Evolutionary conservation across 1,140 invertebrate species (phyloP).

Genomic region (Aphelenchoides fujianensis): DNA sequence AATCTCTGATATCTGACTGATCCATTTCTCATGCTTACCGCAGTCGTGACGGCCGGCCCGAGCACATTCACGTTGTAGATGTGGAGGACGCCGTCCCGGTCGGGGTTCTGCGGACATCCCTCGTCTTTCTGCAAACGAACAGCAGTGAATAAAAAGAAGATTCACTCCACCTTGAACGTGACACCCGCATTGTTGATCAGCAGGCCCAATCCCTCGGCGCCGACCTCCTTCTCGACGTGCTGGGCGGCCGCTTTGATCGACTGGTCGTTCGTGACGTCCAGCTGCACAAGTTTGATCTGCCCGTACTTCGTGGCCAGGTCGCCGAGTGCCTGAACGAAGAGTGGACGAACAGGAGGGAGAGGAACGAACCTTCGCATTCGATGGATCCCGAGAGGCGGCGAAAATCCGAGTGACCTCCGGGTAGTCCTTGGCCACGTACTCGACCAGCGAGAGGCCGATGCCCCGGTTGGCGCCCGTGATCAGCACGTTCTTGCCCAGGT

Average conservation of each 20-base stretch:
- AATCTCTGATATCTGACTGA: too few relatives aligned
- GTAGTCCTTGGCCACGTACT: conserved; percentile 6
- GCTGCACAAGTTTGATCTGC: conserved; percentile 11
- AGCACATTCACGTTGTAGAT: conserved; percentile 17
- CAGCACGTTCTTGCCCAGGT: conserved; percentile 18
- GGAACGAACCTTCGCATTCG: not conserved
- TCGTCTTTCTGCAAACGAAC: not conserved
- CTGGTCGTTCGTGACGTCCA: not conserved
- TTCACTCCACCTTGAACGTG: not conserved
- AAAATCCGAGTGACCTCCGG: conserved; percentile 14
- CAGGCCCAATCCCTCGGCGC: not conserved
- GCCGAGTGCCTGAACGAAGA: not conserved
- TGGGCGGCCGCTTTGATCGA: conserved; percentile 6
- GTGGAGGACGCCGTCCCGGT: not conserved
- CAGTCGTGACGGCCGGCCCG: not conserved
- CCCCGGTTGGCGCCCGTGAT: conserved; percentile 22
- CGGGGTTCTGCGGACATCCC: not conserved
- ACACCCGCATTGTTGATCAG: conserved; percentile 21
- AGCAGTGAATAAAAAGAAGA: not conserved
- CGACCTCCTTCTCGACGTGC: not conserved
- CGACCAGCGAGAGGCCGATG: conserved; percentile 4
- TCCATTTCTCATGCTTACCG: too few relatives aligned
- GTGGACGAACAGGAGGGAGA: too few relatives aligned
- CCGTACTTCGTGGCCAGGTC: conserved; percentile 6
- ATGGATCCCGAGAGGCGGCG: not conserved